Evolutionary conservation across 2,888 invertebrate genomes (phyloP), one percentile per base, ranked within the genome.

Genomic region (Creontiades dilutus): DNA sequence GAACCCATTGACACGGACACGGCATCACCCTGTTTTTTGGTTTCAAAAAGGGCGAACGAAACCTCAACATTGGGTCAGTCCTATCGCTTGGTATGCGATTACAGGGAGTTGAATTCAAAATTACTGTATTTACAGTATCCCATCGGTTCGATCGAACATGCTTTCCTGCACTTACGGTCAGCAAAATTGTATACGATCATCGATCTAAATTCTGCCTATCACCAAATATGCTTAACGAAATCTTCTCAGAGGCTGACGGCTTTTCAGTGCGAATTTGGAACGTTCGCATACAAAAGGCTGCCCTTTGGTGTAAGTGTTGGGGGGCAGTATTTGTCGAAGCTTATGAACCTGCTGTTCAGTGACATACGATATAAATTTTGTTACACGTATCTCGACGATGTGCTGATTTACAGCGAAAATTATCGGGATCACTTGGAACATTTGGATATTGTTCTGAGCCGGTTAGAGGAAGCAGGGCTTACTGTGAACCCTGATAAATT

Each of bases 401-500:
- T 90, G 11, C 82, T 91, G 37, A 81, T 91, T 27, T 88, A 90
- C 48, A 87, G 87, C 46, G 81, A 86, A 23, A 86, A 57, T 52
- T 87, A 90, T 61, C 78, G 85, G 9, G 90, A 90, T 12, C 91
- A 91, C 27, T 28, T 91, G 1, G 27, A 47, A 37, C 86, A 90
- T 75, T 28, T 91, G 13, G 55, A 78, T 91, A n/a, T 37, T 68
- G 89, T 92, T 13, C 76, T 92, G 13, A 55, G 37, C 14, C 75
- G 91, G 90, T 19, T 91, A 90, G 5, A 80, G 52, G 28, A 91
- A 86, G 86, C 92, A 89, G 13, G 91, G 91, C 47, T 92, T 91
- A 90, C 87, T 12, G 91, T 92, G 9, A 92, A 92, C 4, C 92
- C 92, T 0, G 91, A 92, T n/a, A 91, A 92, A 89, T 88, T 91